Evolutionary conservation across 2,888 invertebrate genomes (phyloP), one percentile per base, ranked within the genome.

Genomic region (Loripinus fragilis): DNA sequence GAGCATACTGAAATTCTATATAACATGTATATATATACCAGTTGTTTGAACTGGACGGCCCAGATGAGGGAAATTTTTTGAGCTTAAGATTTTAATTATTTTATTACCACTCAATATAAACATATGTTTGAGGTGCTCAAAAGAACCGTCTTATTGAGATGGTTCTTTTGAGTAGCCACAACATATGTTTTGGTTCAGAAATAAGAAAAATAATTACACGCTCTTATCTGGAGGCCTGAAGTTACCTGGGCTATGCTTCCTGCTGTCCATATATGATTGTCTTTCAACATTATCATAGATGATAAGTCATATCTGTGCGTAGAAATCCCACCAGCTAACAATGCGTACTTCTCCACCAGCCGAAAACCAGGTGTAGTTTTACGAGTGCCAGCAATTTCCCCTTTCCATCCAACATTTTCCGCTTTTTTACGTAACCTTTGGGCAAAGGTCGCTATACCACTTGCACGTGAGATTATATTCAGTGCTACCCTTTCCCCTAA

Each of bases 341-440:
- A 81, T 1, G 94, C 91, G 86, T 94, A 94, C 79, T 94, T 94
- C 84, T 94, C 94, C 0, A 94, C 94, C 79, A 94, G 73, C 72
- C 94, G 88, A 86, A 94, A 94, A 0, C 94, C 94, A 10, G 94
- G 94, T 0, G 94, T 94, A 0, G 94, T 94, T 83, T 94, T 94
- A 17, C 94, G 85, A 0, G 94, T 94, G 7, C 94, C 94, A 8
- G 94, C 93, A 8, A 94, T 76, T 73, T 91, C 88, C 0, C 94
- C 94, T 28, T 86, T 87, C 94, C 94, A 94, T 0, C 85, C 86
- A 17, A 76, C 76, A 10, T 79, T 77, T 30, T 86, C 76, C 0
- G 88, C 91, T 38, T 88, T 73, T 10, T 86, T 80, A 8, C 80
- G 68, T 67, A 93, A 70, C 45, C 85, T 79, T 7, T 89, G 72